These are phyloP conservation scores for Tenthredo distinguenda DNA, from an alignment of 2,888 invertebrate genomes.

Conservation along the genomic window DNA sequence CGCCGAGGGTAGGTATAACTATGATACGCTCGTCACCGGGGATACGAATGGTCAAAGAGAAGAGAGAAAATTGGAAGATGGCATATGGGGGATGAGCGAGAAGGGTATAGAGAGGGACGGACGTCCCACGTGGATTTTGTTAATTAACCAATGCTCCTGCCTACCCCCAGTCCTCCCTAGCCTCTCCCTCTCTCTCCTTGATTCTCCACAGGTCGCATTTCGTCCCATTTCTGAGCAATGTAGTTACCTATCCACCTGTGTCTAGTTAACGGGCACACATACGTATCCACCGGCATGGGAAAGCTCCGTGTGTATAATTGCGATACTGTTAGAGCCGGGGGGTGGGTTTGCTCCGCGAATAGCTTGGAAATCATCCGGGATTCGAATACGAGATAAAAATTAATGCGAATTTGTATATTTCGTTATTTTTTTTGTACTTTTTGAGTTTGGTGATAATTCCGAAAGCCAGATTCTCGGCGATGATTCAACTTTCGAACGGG, in stretches of 20 bases:
- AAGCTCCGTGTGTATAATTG: slow-evolving; percentile 21
- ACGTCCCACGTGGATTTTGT: slow-evolving; percentile 47
- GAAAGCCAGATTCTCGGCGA: neutral
- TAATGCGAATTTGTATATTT: neutral
- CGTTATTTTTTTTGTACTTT: neutral
- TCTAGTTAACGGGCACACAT: neutral
- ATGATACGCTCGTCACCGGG: slow-evolving; percentile 41
- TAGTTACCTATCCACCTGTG: slow-evolving; percentile 18
- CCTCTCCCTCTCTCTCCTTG: neutral
- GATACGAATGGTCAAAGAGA: slow-evolving; percentile 51
- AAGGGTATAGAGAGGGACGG: slow-evolving; percentile 25
- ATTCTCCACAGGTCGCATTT: neutral
- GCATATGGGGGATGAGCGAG: slow-evolving; percentile 14
- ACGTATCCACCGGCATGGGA: neutral
- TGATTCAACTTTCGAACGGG: slow-evolving; percentile 7
- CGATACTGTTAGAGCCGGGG: neutral
- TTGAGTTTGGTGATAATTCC: neutral
- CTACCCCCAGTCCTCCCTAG: neutral
- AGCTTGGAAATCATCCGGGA: neutral
- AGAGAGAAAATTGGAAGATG: slow-evolving; percentile 49
- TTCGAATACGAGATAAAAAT: neutral
- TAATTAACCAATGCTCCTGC: slow-evolving; percentile 41
- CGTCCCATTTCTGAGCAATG: slow-evolving; percentile 8
- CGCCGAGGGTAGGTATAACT: neutral
- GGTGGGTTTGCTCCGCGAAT: neutral